Evolutionary conservation across 2,888 invertebrate genomes (phyloP).

Genomic region (Leucophenga maculata): DNA sequence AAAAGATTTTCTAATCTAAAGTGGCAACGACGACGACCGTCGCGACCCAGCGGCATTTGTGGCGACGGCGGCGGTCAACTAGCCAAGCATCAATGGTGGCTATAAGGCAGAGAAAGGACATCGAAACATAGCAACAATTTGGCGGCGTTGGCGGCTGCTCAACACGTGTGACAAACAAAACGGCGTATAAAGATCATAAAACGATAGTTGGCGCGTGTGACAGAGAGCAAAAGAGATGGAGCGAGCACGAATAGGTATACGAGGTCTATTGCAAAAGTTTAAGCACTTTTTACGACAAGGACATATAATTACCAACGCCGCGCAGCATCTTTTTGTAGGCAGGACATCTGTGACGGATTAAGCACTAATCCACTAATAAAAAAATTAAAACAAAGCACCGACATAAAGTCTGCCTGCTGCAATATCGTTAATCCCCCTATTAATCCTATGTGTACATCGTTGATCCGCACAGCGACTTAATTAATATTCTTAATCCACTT

Average conservation of each 20-base stretch:
- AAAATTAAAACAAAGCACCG: too few species aligned
- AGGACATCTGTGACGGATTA: too few species aligned
- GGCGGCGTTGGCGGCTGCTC: background rate
- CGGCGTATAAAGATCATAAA: constrained; percentile 17
- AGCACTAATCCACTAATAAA: background rate
- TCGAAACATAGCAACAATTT: background rate
- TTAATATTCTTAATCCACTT: too few species aligned
- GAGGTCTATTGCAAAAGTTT: too few species aligned
- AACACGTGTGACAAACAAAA: constrained; percentile 16
- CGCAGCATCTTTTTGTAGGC: constrained; percentile 11
- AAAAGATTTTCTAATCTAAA: constrained; percentile 5
- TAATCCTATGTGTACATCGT: too few species aligned
- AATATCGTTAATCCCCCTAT: too few species aligned
- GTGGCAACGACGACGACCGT: background rate
- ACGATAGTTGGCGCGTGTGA: constrained; percentile 2
- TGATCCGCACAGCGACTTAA: too few species aligned
- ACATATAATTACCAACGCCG: constrained; percentile 14
- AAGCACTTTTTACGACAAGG: too few species aligned
- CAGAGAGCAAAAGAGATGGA: background rate
- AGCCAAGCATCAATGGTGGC: background rate
- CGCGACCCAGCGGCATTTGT: background rate
- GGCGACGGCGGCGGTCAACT: background rate
- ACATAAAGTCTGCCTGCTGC: too few species aligned
- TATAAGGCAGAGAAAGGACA: background rate
- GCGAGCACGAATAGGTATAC: background rate